A percentile compares a stretch with the other conserved stretches of the same genome.
phyloP scores from a whole-genome alignment of 2,888 invertebrate genomes.

The Agapetus fuscipes region DNA sequence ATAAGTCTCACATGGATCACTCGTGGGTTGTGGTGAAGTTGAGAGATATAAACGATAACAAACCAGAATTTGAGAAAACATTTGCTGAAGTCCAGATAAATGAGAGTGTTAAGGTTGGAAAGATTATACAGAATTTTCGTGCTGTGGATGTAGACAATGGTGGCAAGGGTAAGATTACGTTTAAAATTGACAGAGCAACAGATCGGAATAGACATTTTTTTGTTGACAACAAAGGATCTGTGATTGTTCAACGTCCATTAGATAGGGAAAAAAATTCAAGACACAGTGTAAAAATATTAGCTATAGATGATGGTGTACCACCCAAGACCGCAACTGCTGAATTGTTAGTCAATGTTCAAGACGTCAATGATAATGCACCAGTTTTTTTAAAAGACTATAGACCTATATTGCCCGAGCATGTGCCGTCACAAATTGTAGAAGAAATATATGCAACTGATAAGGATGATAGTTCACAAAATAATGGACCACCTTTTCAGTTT shows the following conservation, averaged over 20 bases:
- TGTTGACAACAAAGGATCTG: slow-evolving; percentile 65
- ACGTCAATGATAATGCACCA: slow-evolving; percentile 44
- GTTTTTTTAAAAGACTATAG: slow-evolving; percentile 34
- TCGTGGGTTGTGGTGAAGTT: slow-evolving; percentile 51
- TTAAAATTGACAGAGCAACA: slow-evolving; percentile 60
- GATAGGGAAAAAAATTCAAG: slow-evolving; percentile 68
- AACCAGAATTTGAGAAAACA: slow-evolving; percentile 43
- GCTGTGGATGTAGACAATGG: slow-evolving; percentile 72
- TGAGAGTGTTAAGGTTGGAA: slow-evolving; percentile 63
- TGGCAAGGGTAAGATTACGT: slow-evolving; percentile 57
- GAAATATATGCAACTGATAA: slow-evolving; percentile 36
- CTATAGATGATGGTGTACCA: slow-evolving; percentile 65
- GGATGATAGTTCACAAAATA: slow-evolving; percentile 35
- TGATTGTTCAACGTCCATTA: slow-evolving; percentile 61
- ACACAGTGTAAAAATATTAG: slow-evolving; percentile 70
- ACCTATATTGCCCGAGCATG: slow-evolving; percentile 41
- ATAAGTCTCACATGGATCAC: slow-evolving; percentile 69
- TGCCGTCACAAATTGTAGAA: slow-evolving; percentile 34
- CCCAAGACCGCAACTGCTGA: slow-evolving; percentile 66
- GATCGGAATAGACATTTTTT: slow-evolving; percentile 65
- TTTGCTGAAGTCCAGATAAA: slow-evolving; percentile 59
- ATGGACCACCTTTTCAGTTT: slow-evolving; percentile 45
- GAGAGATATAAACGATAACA: slow-evolving; percentile 49
- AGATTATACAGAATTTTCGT: slow-evolving; percentile 60
- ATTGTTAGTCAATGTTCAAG: slow-evolving; percentile 61